Evolutionary conservation across 2,797 vertebrate genomes (phyloP), one percentile per base, ranked within the genome.

Genomic region (Epinephelus awoara): DNA sequence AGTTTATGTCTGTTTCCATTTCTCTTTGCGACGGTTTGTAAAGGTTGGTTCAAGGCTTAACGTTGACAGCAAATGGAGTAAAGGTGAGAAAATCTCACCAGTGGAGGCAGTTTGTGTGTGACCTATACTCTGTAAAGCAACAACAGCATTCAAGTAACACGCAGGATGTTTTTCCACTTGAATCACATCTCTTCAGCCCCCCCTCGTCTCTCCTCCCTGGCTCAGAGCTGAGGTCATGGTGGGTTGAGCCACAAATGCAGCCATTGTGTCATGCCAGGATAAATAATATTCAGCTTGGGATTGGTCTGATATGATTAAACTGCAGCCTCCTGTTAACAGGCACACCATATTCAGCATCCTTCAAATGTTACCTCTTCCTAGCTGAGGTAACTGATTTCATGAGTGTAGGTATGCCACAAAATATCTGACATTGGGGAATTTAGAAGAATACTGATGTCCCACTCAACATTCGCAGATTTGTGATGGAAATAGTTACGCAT

Each of bases 221-320:
- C 55, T 72, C 61, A 17, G 52, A 71, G 54, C 13, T 6, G 54
- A 79, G 50, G 80, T 72, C 27, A 23, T 12, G 6, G 14, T 51
- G 75, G 72, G 63, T 77, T 84, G 18, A 66, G 21, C 61, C 62
- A 46, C 81, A 72, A 76, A 80, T 73, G 61, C 77, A 61, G 63
- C 34, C 50, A 18, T 63, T 56, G 65, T 85, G 80, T 85, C 66
- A 42, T n/a, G 40, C 55, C 62, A 44, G 61, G 66, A 87, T 85
- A 75, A 91, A 88, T 72, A 83, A 77, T 19, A 57, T 18, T 70
- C 64, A 13, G 67, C 81, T 70, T 65, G 64, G 73, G 72, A 85
- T 89, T 86, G 77, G 59, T 85, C 63, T 50, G 74, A 86, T 89
- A 81, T 81, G 69, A 89, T 92, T 74, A 72, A 69, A 74, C 74